Percentiles rank a stretch among this genome's conserved stretches.
phyloP scores from a whole-genome alignment of 2,888 invertebrate species.

The Eupithecia centaureata region DNA sequence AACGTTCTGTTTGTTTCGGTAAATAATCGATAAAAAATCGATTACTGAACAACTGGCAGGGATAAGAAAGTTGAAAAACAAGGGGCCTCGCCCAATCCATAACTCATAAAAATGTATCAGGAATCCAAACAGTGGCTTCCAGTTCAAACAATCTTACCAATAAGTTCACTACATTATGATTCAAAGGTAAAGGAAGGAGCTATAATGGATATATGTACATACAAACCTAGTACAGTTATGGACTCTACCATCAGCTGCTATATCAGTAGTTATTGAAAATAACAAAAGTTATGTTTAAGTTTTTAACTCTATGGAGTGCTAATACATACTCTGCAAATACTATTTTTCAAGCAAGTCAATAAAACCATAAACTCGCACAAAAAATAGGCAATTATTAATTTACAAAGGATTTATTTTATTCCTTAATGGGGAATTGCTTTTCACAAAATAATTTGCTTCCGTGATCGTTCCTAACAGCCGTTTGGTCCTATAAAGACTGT shows the following conservation, averaged over 20 bases:
- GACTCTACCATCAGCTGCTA: not conserved
- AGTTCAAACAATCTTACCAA: constrained; percentile 63
- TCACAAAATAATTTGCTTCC: constrained; percentile 37
- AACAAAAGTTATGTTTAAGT: not conserved
- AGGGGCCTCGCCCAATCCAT: constrained; percentile 72
- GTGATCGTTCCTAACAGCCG: constrained; percentile 18
- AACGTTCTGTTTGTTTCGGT: not conserved
- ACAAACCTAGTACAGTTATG: not conserved
- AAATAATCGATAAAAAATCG: constrained; percentile 15
- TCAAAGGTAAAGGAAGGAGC: constrained; percentile 39
- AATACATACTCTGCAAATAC: not conserved
- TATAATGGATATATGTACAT: constrained; percentile 11
- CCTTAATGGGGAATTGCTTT: constrained; percentile 7
- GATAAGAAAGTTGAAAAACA: constrained; percentile 59
- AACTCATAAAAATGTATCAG: constrained; percentile 80
- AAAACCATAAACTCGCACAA: not conserved
- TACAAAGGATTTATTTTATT: not conserved
- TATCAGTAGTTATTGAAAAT: not conserved
- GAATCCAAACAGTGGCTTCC: constrained; percentile 64
- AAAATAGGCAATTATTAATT: not conserved
- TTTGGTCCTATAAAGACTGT: constrained; percentile 43
- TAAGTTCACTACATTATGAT: constrained; percentile 43
- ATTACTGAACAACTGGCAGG: constrained; percentile 9
- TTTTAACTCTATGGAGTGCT: not conserved
- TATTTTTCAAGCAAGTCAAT: not conserved